Evolutionary conservation across 2,113 vertebrate species (phyloP).

Genomic region (Vimba vimba): DNA sequence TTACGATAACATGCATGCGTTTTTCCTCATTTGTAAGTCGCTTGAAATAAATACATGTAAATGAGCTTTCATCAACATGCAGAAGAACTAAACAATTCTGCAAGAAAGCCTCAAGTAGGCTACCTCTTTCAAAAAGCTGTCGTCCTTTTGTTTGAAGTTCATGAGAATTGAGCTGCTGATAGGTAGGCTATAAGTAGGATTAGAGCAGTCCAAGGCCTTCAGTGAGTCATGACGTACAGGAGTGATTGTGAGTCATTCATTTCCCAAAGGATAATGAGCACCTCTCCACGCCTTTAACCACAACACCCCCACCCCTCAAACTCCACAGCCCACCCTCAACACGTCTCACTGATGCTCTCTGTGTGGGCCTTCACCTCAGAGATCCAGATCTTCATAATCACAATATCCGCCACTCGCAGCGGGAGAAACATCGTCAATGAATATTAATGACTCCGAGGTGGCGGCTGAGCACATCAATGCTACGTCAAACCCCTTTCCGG

Average conservation of each 20-base stretch:
- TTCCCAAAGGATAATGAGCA: background rate
- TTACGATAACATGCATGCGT: background rate
- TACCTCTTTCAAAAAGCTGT: background rate
- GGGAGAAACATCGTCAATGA: conserved; percentile 73
- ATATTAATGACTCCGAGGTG: conserved; percentile 76
- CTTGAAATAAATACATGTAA: conserved; percentile 20
- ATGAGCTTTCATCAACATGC: background rate
- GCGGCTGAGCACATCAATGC: conserved; percentile 65
- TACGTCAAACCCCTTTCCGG: conserved; percentile 73
- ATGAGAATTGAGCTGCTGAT: background rate
- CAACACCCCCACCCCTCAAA: background rate
- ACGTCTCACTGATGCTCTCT: conserved; percentile 39
- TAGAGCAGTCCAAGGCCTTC: background rate
- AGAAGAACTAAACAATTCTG: background rate
- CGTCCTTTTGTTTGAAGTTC: background rate
- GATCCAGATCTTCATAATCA: conserved; percentile 53
- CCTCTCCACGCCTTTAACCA: background rate
- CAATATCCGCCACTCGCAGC: conserved; percentile 61
- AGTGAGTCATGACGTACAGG: conserved; percentile 7
- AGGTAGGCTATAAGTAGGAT: background rate
- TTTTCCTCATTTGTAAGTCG: background rate
- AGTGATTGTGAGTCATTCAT: conserved; percentile 25
- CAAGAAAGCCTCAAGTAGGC: background rate
- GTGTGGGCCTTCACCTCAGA: conserved; percentile 36
- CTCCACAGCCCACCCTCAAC: background rate